These are phyloP conservation scores for Galemys pyrenaicus DNA, from an alignment of 2,113 vertebrate genomes.

Conservation along the genomic window DNA sequence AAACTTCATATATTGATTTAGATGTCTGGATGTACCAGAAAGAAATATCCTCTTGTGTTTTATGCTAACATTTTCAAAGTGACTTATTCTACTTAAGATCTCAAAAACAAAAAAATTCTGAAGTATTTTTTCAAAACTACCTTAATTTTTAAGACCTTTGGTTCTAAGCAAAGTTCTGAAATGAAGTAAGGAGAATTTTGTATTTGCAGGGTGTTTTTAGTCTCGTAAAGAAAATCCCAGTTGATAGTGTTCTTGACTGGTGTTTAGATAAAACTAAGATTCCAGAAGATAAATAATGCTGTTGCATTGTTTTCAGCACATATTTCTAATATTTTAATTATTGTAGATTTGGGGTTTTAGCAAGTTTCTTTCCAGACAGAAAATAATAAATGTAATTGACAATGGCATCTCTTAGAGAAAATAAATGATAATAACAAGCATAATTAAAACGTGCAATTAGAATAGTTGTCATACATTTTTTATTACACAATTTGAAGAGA, in stretches of 20 bases:
- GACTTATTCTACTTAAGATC: background rate
- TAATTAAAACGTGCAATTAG: constrained; percentile 33
- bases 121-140: background rate
- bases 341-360: background rate
- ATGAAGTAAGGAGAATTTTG: background rate
- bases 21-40: constrained; percentile 2
- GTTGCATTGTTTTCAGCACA: background rate
- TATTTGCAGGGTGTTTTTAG: background rate
- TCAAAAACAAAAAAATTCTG: constrained; percentile 31
- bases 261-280: background rate
- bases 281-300: background rate
- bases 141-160: constrained; percentile 11
- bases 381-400: background rate
- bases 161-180: constrained; percentile 42
- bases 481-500: background rate
- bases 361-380: background rate
- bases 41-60: background rate
- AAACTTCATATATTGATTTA: background rate
- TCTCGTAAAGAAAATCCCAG: background rate
- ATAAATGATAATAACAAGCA: background rate
- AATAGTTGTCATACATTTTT: background rate
- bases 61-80: background rate
- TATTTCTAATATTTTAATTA: constrained; percentile 16
- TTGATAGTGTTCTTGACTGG: background rate
- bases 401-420: background rate